Percentiles rank a stretch among this genome's conserved stretches.
phyloP scores from a whole-genome alignment of 2,797 vertebrate species.

The Pagetopsis macropterus region DNA sequence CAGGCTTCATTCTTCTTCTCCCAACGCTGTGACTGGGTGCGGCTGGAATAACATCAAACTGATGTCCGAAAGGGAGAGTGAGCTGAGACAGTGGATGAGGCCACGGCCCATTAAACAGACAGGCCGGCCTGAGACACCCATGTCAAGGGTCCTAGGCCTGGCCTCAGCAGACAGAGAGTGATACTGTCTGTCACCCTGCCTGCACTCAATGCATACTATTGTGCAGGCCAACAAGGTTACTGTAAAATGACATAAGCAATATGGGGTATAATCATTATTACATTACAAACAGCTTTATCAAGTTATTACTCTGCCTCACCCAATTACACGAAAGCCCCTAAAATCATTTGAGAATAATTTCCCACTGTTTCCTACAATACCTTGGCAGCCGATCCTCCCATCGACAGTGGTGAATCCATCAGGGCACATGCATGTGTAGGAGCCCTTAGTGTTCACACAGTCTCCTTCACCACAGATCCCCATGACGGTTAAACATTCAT shows the following conservation, averaged over 20 bases:
- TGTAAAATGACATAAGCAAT: constrained; percentile 33
- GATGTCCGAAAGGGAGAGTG: constrained; percentile 51
- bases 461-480: constrained; percentile 86
- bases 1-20: constrained; percentile 42
- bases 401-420: constrained; percentile 79
- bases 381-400: constrained; percentile 83
- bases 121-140: constrained; percentile 32
- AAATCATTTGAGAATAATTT: constrained; percentile 39
- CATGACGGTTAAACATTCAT: constrained; percentile 82
- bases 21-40: constrained; percentile 62
- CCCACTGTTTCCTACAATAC: constrained; percentile 60
- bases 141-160: constrained; percentile 50
- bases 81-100: constrained; percentile 65
- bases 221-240: constrained; percentile 20
- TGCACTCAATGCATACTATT: constrained; percentile 20
- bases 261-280: constrained; percentile 25
- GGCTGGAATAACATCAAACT: constrained; percentile 76
- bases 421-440: constrained; percentile 88
- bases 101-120: constrained; percentile 63
- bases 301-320: constrained; percentile 45
- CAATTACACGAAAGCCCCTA: constrained; percentile 47
- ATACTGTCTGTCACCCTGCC: constrained; percentile 32
- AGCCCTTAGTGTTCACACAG: constrained; percentile 88
- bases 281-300: constrained; percentile 41
- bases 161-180: constrained; percentile 33